Conservation (phyloP, 2,113 vertebrate genomes). For the Hippopotamus amphibius region DNA sequence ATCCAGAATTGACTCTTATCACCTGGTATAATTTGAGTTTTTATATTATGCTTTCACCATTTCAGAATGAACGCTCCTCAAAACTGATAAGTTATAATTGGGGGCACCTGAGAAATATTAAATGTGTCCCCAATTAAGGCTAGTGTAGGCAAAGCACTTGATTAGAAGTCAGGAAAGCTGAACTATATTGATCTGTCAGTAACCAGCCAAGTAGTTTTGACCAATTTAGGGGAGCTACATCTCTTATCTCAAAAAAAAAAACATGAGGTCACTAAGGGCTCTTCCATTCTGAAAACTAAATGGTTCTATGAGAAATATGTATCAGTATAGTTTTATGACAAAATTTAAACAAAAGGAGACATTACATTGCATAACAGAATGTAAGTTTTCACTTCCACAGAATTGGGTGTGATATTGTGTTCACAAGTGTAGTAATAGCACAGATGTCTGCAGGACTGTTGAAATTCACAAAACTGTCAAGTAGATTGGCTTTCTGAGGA, state of each 20-base stretch:
- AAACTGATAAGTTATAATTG: neutral
- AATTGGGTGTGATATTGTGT: neutral
- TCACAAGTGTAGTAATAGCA: neutral
- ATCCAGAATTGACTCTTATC: neutral
- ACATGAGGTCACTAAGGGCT: neutral
- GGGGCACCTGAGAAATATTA: neutral
- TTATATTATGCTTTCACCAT: neutral
- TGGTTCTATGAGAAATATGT: neutral
- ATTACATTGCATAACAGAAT: neutral
- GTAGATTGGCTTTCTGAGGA: neutral
- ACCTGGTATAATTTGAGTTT: neutral
- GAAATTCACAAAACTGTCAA: neutral
- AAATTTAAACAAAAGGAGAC: neutral
- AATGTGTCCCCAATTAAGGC: neutral
- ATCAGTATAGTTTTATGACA: neutral
- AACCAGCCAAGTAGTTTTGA: neutral
- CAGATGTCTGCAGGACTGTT: neutral
- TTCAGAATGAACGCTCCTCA: neutral
- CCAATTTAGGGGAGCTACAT: neutral
- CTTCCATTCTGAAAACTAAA: neutral
- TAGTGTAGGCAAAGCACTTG: neutral
- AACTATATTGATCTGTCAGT: neutral
- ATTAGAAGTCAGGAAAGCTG: neutral
- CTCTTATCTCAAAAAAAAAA: neutral
- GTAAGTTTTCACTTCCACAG: neutral